Evolutionary conservation across 2,888 invertebrate genomes (phyloP), one percentile per base, ranked within the genome.

Genomic region (Hypena proboscidalis): DNA sequence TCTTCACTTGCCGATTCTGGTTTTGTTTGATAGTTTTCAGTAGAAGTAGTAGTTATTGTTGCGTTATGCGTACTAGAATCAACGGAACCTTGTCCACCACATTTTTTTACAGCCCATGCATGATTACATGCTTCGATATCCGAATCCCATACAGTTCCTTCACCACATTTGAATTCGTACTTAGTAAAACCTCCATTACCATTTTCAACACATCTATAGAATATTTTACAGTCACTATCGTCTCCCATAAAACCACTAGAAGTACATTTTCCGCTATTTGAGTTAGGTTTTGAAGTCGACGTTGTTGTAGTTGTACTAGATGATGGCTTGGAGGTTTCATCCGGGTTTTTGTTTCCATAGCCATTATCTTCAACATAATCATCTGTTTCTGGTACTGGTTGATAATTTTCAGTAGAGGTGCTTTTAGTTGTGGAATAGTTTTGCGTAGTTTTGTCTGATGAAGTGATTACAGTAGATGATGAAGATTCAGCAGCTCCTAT

Each of bases 171-270:
- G 66, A 95, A 95, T 34, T 94, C 92, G 66, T 93, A 92, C 70
- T 88, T 92, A 5, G 80, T 92, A 48, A 83, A 94, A 6, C 91
- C 90, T 8, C 92, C 93, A 38, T 89, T 91, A n/a, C 92, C 93
- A 60, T 93, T 92, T 45, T 92, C 80, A 0, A 93, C 93, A 68
- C 95, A 95, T n/a, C 94, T 90, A 67, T 94, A 93, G 74, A 94
- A 95, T 66, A 92, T 92, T 22, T 91, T 89, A 57, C 95, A 95
- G 39, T 88, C 64, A 10, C 85, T 85, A n/a, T 90, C 87, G 72
- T 94, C 91, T 1, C 93, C 89, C 76, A 92, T 92, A 67, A 93
- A 94, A 13, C 94, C 74, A 62, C 92, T 93, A 23, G 75, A 65
- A 3, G 69, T 74, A 58, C 93, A 93, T 35, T 65, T 47, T 7